Evolutionary conservation across 2,113 vertebrate species (phyloP).

Genomic region (Scolopax mira): DNA sequence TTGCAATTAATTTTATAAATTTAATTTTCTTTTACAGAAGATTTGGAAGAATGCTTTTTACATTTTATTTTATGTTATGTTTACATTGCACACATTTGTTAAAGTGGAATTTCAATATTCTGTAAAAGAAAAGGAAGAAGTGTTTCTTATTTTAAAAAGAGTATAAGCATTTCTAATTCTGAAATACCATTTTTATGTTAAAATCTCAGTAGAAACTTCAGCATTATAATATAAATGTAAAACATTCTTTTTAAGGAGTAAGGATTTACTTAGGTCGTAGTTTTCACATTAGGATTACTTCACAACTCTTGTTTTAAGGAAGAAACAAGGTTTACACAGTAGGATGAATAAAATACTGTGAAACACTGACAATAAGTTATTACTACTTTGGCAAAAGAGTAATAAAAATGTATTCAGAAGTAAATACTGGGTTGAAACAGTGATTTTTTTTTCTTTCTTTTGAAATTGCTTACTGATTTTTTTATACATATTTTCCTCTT

Average conservation of each 20-base stretch:
- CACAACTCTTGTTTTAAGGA: neutral
- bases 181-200: neutral
- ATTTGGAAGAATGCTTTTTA: neutral
- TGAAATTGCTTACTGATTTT: neutral
- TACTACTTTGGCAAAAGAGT: neutral
- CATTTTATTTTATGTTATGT: neutral
- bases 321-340: neutral
- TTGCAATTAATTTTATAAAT: neutral
- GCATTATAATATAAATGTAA: neutral
- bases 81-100: neutral
- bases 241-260: neutral
- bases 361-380: neutral
- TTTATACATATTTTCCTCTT: neutral
- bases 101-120: neutral
- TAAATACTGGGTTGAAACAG: neutral
- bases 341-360: neutral
- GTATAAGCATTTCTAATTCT: neutral
- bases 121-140: constrained; percentile 16
- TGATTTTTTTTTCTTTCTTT: neutral
- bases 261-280: neutral
- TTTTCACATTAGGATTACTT: neutral
- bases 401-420: neutral
- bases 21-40: neutral
- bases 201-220: neutral
- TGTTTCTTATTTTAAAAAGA: neutral